Percentiles rank a stretch among this genome's conserved stretches.
phyloP scores from a whole-genome alignment of 2,113 vertebrate genomes.

The Prietella phreatophila region DNA sequence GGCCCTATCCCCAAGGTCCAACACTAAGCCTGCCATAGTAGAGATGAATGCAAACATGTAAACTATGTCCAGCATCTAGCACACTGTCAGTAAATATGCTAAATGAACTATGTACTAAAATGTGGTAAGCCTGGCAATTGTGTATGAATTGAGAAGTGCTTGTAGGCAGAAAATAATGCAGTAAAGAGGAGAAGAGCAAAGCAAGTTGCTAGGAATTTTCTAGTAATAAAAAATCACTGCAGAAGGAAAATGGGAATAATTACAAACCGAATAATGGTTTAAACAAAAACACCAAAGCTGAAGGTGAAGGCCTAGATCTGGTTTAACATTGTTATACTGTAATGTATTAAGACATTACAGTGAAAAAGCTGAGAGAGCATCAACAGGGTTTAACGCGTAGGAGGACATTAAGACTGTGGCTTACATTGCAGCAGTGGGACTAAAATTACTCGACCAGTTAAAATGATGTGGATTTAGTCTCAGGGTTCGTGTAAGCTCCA shows the following conservation, averaged over 20 bases:
- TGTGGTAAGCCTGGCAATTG: not conserved
- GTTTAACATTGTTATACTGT: conserved; percentile 29
- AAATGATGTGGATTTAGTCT: conserved; percentile 43
- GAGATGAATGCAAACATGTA: conserved; percentile 37
- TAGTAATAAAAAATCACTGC: not conserved
- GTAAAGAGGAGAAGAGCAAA: not conserved
- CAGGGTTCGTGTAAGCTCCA: conserved; percentile 36
- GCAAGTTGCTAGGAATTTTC: not conserved
- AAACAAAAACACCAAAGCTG: conserved; percentile 1
- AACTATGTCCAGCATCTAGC: conserved; percentile 40
- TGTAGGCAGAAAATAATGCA: not conserved
- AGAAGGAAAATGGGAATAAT: not conserved
- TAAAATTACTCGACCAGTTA: conserved; percentile 35
- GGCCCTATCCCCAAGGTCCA: conserved; percentile 16
- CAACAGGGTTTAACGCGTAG: conserved; percentile 32
- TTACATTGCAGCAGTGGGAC: conserved; percentile 30
- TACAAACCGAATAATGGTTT: not conserved
- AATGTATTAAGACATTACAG: conserved; percentile 18
- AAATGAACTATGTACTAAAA: conserved; percentile 25
- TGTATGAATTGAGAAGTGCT: not conserved
- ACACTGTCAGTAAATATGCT: conserved; percentile 38
- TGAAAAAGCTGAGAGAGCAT: conserved; percentile 29
- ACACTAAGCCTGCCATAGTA: conserved; percentile 35
- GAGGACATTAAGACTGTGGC: conserved; percentile 22
- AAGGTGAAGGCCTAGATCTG: conserved; percentile 9